phyloP scores from a whole-genome alignment of 2,888 invertebrate genomes.

The Sturmia bella region DNA sequence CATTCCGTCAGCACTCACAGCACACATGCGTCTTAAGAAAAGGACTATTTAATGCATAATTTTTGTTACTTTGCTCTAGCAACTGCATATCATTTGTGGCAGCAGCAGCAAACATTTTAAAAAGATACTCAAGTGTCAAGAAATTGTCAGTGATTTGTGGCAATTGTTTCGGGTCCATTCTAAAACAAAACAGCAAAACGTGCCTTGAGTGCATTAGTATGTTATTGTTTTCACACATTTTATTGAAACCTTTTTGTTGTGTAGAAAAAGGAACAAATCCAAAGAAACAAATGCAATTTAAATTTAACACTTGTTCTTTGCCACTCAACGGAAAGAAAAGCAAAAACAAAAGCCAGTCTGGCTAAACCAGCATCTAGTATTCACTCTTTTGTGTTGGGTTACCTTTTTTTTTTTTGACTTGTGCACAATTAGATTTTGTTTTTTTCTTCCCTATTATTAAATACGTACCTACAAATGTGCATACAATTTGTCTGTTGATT shows the following conservation, averaged over 20 bases:
- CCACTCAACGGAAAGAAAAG: constrained; percentile 14
- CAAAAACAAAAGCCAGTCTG: not conserved
- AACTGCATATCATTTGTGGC: constrained; percentile 40
- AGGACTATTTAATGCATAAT: constrained; percentile 62
- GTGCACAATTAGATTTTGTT: constrained; percentile 42
- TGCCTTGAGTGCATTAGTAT: constrained; percentile 66
- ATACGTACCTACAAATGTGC: no score
- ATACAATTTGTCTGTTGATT: constrained; percentile 2
- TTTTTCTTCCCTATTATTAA: constrained; percentile 6
- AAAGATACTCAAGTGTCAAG: constrained; percentile 65
- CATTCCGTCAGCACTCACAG: not conserved
- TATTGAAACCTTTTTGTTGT: not conserved
- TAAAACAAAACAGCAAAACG: constrained; percentile 52
- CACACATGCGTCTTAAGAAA: constrained; percentile 4
- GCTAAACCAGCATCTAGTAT: constrained; percentile 24
- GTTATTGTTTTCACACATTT: constrained; percentile 66
- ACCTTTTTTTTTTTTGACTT: constrained; percentile 21
- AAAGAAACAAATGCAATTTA: constrained; percentile 39
- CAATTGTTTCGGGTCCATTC: constrained; percentile 62
- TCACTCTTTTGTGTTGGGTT: not conserved
- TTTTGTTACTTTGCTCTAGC: constrained; percentile 11
- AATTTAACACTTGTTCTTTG: constrained; percentile 64
- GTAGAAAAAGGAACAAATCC: constrained; percentile 18
- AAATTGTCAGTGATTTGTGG: constrained; percentile 69
- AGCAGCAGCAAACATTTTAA: constrained; percentile 30